Evolutionary conservation across 2,113 vertebrate genomes (phyloP).

Genomic region (Hymenochirus boettgeri): DNA sequence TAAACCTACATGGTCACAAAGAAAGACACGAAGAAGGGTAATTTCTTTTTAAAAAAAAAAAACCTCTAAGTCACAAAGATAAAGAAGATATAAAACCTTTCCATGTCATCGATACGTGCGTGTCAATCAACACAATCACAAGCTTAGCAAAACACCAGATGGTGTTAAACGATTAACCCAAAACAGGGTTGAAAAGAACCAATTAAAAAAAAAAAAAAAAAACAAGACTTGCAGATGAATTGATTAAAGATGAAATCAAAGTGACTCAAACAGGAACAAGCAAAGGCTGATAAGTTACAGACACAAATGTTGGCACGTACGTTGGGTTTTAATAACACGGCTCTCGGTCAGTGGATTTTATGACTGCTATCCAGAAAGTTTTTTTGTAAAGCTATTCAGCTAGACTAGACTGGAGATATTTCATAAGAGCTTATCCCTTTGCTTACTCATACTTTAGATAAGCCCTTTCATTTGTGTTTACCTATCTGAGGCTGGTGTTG

Average conservation of each 20-base stretch:
- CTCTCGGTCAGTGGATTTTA: conserved; percentile 53
- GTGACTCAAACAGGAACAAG: conserved; percentile 48
- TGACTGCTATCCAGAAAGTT: conserved; percentile 46
- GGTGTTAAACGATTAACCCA: conserved; percentile 19
- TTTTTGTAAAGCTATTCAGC: conserved; percentile 47
- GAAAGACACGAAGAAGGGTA: no score
- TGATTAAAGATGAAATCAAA: conserved; percentile 45
- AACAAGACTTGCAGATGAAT: conserved; percentile 43
- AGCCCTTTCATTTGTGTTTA: conserved; percentile 19
- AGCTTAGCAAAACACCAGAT: background rate
- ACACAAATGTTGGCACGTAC: conserved; percentile 51
- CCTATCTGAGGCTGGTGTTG: background rate
- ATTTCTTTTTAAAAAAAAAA: no score
- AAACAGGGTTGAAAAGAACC: conserved; percentile 24
- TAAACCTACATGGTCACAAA: no score
- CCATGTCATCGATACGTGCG: background rate
- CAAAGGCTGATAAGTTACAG: conserved; percentile 48
- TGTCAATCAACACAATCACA: background rate
- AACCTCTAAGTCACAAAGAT: no score
- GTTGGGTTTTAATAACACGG: conserved; percentile 48
- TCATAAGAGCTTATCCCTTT: conserved; percentile 25
- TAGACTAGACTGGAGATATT: conserved; percentile 45
- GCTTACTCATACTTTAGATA: conserved; percentile 41
- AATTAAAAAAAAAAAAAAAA: conserved; percentile 39
- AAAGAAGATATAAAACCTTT: no score